Base-by-base conservation (phyloP, 2,113 vertebrate species). In the Corythornis vintsioides region DNA sequence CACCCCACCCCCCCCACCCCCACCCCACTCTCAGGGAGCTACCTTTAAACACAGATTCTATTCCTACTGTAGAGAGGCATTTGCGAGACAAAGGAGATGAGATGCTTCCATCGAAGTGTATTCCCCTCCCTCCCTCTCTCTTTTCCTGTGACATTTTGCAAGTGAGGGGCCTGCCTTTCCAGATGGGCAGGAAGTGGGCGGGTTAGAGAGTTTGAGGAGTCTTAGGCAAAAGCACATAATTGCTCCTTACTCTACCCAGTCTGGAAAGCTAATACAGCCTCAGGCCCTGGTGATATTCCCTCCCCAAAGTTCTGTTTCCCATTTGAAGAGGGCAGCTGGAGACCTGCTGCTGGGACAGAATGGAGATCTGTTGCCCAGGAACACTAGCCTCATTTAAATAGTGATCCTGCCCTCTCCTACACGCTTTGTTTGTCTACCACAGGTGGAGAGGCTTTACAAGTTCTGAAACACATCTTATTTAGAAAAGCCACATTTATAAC, bases 81-180 rank as follows among this genome's bases (percentile, higher is more conserved):
- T 59, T 50, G 67, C 60, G 83, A 94, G 59, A 85, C 74, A 66
- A 92, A 89, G 56, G 48, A 33, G 52, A 83, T 71, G n/a, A 74
- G 64, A 74, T 7, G 18, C 64, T 87, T 59, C 81, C 71, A 81
- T 9, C 3, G 0, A 35, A 78, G 45, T 3, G 1, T 45, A 17
- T 53, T 81, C 38, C 77, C 47, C 63, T 81, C 38, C 77, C 47
- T 66, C 63, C 64, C 84, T 53, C 60, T 66, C 59, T 86, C 40
- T 86, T 67, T 24, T 59, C 85, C 89, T 60, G 53, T 52, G 43
- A 31, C 22, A 3, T 47, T 66, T 35, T 63, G 56, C 59, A 73
- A 66, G 64, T 2, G 55, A 85, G 52, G 60, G 50, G 26, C 18
- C 59, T 80, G 72, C 52, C 61, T 83, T 87, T 94, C 87, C 89